Evolutionary conservation across 1,140 invertebrate genomes (phyloP), one percentile per base, ranked within the genome.

Genomic region (Musca vetustissima): DNA sequence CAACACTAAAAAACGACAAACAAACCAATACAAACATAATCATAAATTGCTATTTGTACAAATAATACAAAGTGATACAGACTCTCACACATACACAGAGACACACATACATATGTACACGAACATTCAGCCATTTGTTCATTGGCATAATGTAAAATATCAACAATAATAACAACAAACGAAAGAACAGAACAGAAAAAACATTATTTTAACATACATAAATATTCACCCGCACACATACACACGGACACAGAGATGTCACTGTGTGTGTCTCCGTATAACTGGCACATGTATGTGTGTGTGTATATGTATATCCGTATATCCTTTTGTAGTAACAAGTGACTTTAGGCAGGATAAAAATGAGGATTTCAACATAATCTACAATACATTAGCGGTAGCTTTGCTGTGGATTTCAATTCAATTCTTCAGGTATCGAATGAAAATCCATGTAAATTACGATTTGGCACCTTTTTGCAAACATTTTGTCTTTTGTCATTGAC

Each of bases 331-430:
- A 48, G 21, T 52, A 49, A 28, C 24, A 50, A 55, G 64, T 68
- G 69, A 70, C 69, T 70, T 70, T 68, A 70, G 70, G 55, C 66
- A 67, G 71, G 71, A 73, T 73, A 72, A 72, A 71, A 70, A 72
- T 69, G 72, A 76, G 80, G 79, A 81, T 81, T 81, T 81, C 68
- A n/a, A 64, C 75, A 74, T 81, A 81, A 81, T 81, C 79, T 81
- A 81, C 80, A 81, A 81, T 81, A 81, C 79, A 81, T 81, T 81
- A 81, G 79, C 79, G 79, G 79, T 81, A 81, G 79, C 79, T 81
- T 81, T 81, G 75, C 79, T 80, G 75, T 81, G 79, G 79, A 79
- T 81, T 81, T 76, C 79, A 82, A 81, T 81, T 81, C 79, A 81
- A 81, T 81, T 81, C 79, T 79, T 81, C 76, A 78, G 79, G 79